A percentile compares a stretch with the other conserved stretches of the same genome.
Evolutionary conservation across 2,797 vertebrate genomes (phyloP).

Genomic region (Sebastes kiyomatsui): DNA sequence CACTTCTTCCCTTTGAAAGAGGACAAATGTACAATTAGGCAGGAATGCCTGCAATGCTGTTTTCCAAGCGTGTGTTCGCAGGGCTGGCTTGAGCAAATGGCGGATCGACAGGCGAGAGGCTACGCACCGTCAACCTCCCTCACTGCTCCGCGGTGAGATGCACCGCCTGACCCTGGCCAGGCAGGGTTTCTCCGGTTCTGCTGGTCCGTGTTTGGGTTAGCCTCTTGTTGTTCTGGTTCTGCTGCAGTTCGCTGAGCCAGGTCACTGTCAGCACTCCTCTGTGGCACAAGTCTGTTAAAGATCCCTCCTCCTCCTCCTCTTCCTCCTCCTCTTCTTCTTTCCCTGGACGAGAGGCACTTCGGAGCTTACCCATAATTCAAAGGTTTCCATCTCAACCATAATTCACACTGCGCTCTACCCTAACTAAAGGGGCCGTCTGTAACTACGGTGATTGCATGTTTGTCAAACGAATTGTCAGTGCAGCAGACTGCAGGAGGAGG

Average conservation of each 20-base stretch:
- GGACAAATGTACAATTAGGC: slow-evolving; percentile 86
- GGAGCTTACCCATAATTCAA: slow-evolving; percentile 82
- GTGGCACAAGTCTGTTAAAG: slow-evolving; percentile 63
- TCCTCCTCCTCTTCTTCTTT: slow-evolving; percentile 53
- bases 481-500: slow-evolving; percentile 61
- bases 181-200: slow-evolving; percentile 61
- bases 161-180: slow-evolving; percentile 60
- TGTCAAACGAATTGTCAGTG: slow-evolving; percentile 80
- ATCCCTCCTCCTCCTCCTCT: slow-evolving; percentile 64
- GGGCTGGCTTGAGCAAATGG: slow-evolving; percentile 51
- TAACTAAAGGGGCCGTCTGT: slow-evolving; percentile 82
- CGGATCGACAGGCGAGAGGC: slow-evolving; percentile 55
- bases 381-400: slow-evolving; percentile 82
- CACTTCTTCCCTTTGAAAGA: slow-evolving; percentile 83
- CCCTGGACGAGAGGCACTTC: slow-evolving; percentile 74
- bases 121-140: slow-evolving; percentile 57
- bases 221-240: slow-evolving; percentile 77
- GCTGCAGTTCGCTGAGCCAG: slow-evolving; percentile 63
- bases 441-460: slow-evolving; percentile 82
- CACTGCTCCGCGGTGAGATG: slow-evolving; percentile 58
- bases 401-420: slow-evolving; percentile 80
- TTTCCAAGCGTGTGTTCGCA: slow-evolving; percentile 70
- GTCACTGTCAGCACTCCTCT: slow-evolving; percentile 70
- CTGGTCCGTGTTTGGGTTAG: slow-evolving; percentile 72
- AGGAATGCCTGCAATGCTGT: slow-evolving; percentile 83